Evolutionary conservation across 2,888 invertebrate genomes (phyloP), one percentile per base, ranked within the genome.

Genomic region (Lepidochrysops patricia): DNA sequence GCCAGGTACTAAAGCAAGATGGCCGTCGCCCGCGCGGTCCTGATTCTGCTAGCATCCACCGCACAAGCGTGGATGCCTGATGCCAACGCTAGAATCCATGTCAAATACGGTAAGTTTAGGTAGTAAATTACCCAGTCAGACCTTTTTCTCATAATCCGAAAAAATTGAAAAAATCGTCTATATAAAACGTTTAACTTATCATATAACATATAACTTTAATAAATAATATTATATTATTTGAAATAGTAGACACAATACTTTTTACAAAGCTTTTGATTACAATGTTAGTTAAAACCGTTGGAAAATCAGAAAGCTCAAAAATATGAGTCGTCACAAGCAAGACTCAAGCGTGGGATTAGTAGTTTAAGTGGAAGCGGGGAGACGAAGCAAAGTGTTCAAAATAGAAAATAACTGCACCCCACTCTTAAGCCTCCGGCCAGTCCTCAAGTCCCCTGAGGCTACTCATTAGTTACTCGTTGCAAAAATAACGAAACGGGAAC

Each of bases 31-130:
- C 81, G 84, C 91, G 75, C 93, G 81, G 86, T 90, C 75, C 75
- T 91, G 70, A 78, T 91, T 70, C 81, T 91, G 71, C 80, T 91
- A 72, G 89, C 85, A 68, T 86, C 86, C 77, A 88, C 90, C 77
- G 90, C 90, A 71, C 90, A 91, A 75, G 92, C 93, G 71, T 94
- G 94, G 94, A 91, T 93, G 80, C 93, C 93, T 71, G 94, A 94
- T 82, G 90, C 92, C 66, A 90, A 91, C 75, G 92, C 94, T 69
- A 91, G 93, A 79, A 88, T 94, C 73, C 90, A 92, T 81, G 84
- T 92, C 74, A 92, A 92, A 84, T 89, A 90, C 80, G 92, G 92
- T 92, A 78, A 89, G 89, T 62, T 19, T 27, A n/a, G n/a, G n/a
- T n/a, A n/a, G n/a, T n/a, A n/a, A n/a, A n/a, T n/a, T n/a, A n/a